Evolutionary conservation across 1,140 invertebrate species (phyloP).

Genomic region (Drosophila truncata): DNA sequence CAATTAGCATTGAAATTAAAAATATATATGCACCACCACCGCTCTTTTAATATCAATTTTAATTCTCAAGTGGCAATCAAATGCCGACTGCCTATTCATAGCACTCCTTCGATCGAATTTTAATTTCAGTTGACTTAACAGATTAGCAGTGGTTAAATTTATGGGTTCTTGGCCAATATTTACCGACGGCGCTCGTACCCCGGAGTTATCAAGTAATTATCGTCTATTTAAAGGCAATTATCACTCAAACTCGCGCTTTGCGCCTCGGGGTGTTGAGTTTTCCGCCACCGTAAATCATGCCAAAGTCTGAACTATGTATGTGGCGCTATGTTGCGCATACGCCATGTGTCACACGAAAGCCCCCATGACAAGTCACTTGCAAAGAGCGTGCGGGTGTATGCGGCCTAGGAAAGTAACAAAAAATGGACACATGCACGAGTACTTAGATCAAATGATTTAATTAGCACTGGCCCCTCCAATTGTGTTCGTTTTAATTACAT

Average conservation of each 20-base stretch:
- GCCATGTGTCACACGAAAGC: constrained; percentile 52
- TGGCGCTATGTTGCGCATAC: constrained; percentile 59
- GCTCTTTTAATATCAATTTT: constrained; percentile 9
- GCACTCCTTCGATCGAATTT: constrained; percentile 30
- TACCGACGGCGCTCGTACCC: constrained; percentile 30
- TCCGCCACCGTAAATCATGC: constrained; percentile 23
- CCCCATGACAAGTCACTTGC: constrained; percentile 67
- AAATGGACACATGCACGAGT: constrained; percentile 36
- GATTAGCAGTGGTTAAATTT: constrained; percentile 42
- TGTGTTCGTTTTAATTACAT: constrained; percentile 78
- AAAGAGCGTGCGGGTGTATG: constrained; percentile 5
- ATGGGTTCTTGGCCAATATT: constrained; percentile 40
- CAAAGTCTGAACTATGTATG: not conserved
- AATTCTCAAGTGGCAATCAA: constrained; percentile 53
- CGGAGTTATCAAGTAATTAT: constrained; percentile 45
- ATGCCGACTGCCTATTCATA: constrained; percentile 31
- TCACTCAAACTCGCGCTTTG: constrained; percentile 24
- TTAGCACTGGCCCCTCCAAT: constrained; percentile 78
- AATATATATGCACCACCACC: not conserved
- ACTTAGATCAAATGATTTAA: constrained; percentile 73
- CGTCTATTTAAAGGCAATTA: constrained; percentile 54
- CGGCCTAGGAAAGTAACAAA: constrained; percentile 15
- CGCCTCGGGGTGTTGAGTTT: constrained; percentile 10
- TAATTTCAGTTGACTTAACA: constrained; percentile 39
- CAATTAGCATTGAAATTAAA: constrained; percentile 16